A percentile compares a stretch with the other conserved stretches of the same genome.
Conservation (phyloP, 1,140 invertebrate species). For the Heliconius nattereri region DNA sequence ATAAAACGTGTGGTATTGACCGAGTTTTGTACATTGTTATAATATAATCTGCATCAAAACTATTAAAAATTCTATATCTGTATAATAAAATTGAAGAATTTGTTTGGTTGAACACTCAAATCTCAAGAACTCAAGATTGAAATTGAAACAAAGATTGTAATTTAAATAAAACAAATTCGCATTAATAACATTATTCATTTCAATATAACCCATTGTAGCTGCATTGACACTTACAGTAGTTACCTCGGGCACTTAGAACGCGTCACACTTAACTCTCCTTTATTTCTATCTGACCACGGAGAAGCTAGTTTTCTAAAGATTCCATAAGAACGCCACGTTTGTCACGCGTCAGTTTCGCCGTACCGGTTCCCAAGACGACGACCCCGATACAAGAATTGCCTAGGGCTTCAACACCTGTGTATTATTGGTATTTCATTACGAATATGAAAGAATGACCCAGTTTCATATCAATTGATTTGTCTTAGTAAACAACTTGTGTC, state of each 20-base stretch:
- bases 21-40: not conserved
- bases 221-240: too few species aligned
- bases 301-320: not conserved
- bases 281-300: too few species aligned
- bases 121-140: too few species aligned
- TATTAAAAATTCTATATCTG: not conserved
- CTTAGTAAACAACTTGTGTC: conserved; percentile 1
- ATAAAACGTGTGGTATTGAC: conserved; percentile 16
- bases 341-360: conserved; percentile 55
- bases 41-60: too few species aligned
- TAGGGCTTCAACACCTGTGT: conserved; percentile 32
- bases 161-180: too few species aligned
- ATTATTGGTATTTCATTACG: conserved; percentile 12
- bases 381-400: conserved; percentile 45
- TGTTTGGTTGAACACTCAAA: too few species aligned
- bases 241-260: too few species aligned
- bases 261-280: too few species aligned
- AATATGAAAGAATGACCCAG: conserved; percentile 5
- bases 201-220: too few species aligned
- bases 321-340: conserved; percentile 10
- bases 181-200: too few species aligned
- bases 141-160: too few species aligned
- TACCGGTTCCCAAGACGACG: conserved; percentile 47
- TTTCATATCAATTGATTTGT: conserved; percentile 7
- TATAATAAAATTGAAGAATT: not conserved